phyloP scores from a whole-genome alignment of 2,113 vertebrate species.

The Chionis minor region DNA sequence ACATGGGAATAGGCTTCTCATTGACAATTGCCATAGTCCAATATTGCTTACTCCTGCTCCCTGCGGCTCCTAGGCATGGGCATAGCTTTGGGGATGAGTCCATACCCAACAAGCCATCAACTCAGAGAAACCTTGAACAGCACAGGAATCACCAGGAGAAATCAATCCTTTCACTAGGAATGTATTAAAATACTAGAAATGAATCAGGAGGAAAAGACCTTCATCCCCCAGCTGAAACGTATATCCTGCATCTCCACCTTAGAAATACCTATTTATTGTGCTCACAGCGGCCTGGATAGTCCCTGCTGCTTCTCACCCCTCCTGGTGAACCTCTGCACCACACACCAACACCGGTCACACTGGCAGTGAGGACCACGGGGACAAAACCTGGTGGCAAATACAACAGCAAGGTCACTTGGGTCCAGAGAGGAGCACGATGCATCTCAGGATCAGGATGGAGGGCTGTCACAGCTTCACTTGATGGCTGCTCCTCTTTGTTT shows the following conservation, averaged over 20 bases:
- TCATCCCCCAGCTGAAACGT: neutral
- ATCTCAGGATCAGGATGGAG: neutral
- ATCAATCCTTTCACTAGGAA: neutral
- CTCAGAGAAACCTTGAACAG: neutral
- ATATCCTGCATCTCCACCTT: neutral
- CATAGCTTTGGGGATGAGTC: neutral
- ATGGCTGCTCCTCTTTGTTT: neutral
- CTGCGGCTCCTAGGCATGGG: neutral
- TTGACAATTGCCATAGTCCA: neutral
- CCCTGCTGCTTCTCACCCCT: neutral
- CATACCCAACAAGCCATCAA: neutral
- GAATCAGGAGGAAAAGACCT: neutral
- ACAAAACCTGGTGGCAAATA: neutral
- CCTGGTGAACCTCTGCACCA: neutral
- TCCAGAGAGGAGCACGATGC: neutral
- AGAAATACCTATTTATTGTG: neutral
- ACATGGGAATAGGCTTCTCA: neutral
- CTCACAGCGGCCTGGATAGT: neutral
- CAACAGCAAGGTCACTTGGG: neutral
- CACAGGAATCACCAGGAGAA: neutral
- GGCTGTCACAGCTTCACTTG: neutral
- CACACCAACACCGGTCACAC: neutral
- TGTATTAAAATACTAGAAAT: neutral
- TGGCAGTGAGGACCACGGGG: fast-evolving
- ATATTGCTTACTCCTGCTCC: neutral